A percentile compares a stretch with the other conserved stretches of the same genome.
These are phyloP conservation scores for Tyrophagus putrescentiae DNA, from an alignment of 1,140 invertebrate species.

Conservation along the genomic window DNA sequence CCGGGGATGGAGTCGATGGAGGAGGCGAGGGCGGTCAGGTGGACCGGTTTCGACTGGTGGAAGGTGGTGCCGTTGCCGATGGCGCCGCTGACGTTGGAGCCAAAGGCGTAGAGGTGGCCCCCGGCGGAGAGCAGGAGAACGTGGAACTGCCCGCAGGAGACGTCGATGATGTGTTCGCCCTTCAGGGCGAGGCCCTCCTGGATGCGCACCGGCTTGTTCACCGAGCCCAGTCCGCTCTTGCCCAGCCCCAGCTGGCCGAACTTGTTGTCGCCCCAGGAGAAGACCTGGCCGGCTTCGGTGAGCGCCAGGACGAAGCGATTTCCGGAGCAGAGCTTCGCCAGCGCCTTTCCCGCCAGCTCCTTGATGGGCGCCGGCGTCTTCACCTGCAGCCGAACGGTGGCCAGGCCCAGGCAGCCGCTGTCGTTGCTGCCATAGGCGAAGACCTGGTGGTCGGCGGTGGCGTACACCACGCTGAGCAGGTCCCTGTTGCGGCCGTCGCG, in stretches of 20 bases:
- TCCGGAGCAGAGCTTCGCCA: neutral
- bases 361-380: neutral
- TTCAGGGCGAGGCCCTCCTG: neutral
- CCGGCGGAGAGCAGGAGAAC: neutral
- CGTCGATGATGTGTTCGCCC: neutral
- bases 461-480: neutral
- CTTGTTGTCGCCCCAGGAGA: constrained; percentile 6
- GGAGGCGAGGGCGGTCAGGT: neutral
- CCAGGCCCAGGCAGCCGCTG: neutral
- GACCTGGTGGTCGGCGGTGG: neutral
- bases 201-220: neutral
- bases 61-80: constrained; percentile 9
- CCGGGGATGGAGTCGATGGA: too few species aligned
- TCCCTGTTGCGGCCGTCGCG: neutral
- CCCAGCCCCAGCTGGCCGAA: constrained; percentile 5
- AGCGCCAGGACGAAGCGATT: neutral
- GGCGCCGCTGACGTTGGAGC: neutral
- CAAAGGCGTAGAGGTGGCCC: neutral
- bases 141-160: neutral
- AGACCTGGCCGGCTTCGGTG: neutral
- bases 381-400: too few species aligned
- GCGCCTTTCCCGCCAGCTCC: neutral
- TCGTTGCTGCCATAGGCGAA: neutral
- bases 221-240: too few species aligned
- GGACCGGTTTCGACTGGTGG: neutral